Percentiles rank a stretch among this genome's conserved stretches.
phyloP scores from a whole-genome alignment of 2,113 vertebrate species.

The Erinaceus europaeus region DNA sequence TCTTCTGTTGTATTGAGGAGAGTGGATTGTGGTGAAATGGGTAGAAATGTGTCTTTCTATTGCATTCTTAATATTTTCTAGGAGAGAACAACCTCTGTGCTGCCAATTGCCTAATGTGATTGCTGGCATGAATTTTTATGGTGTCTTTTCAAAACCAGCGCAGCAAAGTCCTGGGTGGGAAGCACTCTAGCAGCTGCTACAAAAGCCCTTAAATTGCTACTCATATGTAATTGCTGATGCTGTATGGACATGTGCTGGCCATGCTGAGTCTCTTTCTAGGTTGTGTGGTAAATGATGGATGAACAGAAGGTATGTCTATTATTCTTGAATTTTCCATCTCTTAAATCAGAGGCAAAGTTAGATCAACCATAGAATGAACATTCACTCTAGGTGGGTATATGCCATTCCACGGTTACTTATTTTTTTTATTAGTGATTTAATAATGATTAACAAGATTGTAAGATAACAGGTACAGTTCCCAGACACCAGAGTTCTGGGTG shows the following conservation, averaged over 20 bases:
- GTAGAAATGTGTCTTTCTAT: background rate
- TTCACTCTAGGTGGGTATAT: background rate
- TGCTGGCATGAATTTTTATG: constrained; percentile 28
- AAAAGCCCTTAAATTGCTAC: background rate
- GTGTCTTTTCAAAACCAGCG: constrained; percentile 27
- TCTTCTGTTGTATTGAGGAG: background rate
- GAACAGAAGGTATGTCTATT: background rate
- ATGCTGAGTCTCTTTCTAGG: background rate
- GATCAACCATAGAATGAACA: background rate
- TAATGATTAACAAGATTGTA: too few species aligned
- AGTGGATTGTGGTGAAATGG: background rate
- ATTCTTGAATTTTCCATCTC: background rate
- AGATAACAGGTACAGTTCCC: too few species aligned
- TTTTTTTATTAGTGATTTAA: background rate
- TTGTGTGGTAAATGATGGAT: background rate
- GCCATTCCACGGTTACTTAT: background rate
- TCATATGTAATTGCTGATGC: background rate
- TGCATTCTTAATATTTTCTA: constrained; percentile 30
- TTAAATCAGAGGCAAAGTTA: background rate
- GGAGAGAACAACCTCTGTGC: background rate
- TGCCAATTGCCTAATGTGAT: constrained; percentile 48
- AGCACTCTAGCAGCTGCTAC: background rate
- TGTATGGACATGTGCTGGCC: background rate
- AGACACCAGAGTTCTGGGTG: too few species aligned
- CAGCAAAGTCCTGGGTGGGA: constrained; percentile 22